Base-by-base conservation (phyloP, 1,140 invertebrate species). In the Bombus haemorrhoidalis region DNA sequence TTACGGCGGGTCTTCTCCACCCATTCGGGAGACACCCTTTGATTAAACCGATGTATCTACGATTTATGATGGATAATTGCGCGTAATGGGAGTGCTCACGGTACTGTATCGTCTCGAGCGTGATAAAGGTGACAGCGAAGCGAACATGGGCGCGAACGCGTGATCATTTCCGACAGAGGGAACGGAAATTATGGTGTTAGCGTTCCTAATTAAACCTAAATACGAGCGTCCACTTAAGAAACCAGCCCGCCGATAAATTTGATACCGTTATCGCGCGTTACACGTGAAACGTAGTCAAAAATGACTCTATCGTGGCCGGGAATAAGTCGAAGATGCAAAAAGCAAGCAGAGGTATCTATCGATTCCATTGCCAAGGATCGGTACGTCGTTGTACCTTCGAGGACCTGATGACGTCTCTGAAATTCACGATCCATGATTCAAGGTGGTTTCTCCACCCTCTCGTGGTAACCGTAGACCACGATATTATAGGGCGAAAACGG, bases 401-500 rank as follows among this genome's bases (percentile, higher is more conserved):
- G 25, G 32, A 25, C 2, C n/a, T 47, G 72, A 62, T 69, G 75
- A 62, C 83, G 75, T 89, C 66, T 64, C 88, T 80, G 68, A 86
- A 89, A 89, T 78, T 89, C 83, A 75, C 87, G 79, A 89, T 88
- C 77, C 87, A 80, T 79, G 88, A 81, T 86, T 82, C 79, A 41
- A 86, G 74, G 87, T 75, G 87, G 83, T 81, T 72, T 79, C 83
- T 86, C 43, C 37, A 59, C 79, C 72, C 73, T 83, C 75, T 57
- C 78, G 68, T 79, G 62, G 82, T 75, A 82, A 81, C 82, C 87
- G 75, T 74, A 89, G 22, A 77, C 77, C 69, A 81, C 90, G 91
- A 91, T 93, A 93, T 93, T 93, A 93, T 81, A 91, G 88, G 91
- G 88, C 89, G 87, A 92, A 94, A 92, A 93, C 91, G 88, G 91